phyloP scores from a whole-genome alignment of 2,888 invertebrate species.

The Eulithis prunata region DNA sequence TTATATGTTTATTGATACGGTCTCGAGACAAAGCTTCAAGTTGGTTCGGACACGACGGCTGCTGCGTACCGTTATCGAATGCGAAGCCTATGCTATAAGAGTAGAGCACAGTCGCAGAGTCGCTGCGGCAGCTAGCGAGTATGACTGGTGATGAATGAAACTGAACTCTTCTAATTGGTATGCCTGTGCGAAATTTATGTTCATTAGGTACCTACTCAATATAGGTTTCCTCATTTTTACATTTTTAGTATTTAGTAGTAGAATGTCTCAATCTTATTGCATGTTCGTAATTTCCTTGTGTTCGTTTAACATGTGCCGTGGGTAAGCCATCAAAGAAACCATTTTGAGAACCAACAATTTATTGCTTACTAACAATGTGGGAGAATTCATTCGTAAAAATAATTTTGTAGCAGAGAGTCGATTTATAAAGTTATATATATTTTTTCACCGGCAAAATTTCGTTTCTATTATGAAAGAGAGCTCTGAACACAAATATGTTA shows the following conservation, averaged over 20 bases:
- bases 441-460: no score
- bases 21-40: slow-evolving; percentile 15
- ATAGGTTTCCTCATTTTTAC: slow-evolving; percentile 14
- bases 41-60: slow-evolving; percentile 50
- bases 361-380: slow-evolving; percentile 5
- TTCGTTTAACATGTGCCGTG: slow-evolving; percentile 16
- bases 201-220: neutral
- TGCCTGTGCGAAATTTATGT: slow-evolving; percentile 48
- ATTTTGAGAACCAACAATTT: slow-evolving; percentile 7
- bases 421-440: slow-evolving; percentile 9
- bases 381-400: slow-evolving; percentile 3
- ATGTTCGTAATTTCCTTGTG: slow-evolving; percentile 35
- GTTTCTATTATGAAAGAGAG: no score
- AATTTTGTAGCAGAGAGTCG: slow-evolving; percentile 17
- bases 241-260: slow-evolving; percentile 38
- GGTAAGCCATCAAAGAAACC: slow-evolving; percentile 21
- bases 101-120: slow-evolving; percentile 48
- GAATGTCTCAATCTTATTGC: slow-evolving; percentile 33
- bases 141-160: slow-evolving; percentile 72
- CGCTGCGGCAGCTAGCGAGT: slow-evolving; percentile 69
- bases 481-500: neutral
- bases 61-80: slow-evolving; percentile 50
- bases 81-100: slow-evolving; percentile 34
- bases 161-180: slow-evolving; percentile 56
- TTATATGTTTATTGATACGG: slow-evolving; percentile 20